These are phyloP conservation scores for Bilobella aurantiaca DNA, from an alignment of 1,140 invertebrate genomes.

Conservation along the genomic window DNA sequence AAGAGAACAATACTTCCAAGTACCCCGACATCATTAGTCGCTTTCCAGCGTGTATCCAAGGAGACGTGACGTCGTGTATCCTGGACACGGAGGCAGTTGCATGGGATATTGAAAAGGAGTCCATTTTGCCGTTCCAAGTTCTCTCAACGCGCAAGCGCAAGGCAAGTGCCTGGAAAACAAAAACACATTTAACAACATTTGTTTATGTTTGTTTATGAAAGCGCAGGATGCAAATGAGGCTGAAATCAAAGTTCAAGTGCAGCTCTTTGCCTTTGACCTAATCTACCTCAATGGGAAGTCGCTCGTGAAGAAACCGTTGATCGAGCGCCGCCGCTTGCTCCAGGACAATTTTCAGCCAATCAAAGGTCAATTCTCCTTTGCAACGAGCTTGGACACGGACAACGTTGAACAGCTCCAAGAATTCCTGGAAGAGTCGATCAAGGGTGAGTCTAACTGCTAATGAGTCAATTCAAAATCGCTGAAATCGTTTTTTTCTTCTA, in stretches of 20 bases:
- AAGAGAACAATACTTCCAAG: constrained; percentile 95
- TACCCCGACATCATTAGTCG: constrained; percentile 90
- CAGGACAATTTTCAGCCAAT: constrained; percentile 62
- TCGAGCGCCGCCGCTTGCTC: constrained; percentile 62
- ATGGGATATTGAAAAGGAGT: constrained; percentile 78
- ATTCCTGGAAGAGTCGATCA: constrained; percentile 91
- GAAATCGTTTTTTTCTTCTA: constrained; percentile 37
- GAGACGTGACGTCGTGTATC: constrained; percentile 69
- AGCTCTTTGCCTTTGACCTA: constrained; percentile 95
- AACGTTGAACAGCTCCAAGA: constrained; percentile 86
- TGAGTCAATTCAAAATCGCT: not conserved
- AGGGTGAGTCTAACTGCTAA: constrained; percentile 46
- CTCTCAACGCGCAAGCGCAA: constrained; percentile 92
- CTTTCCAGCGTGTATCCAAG: constrained; percentile 47
- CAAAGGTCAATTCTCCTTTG: constrained; percentile 81
- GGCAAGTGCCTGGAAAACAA: too few relatives aligned
- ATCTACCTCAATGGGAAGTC: constrained; percentile 86
- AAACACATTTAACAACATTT: constrained; percentile 18
- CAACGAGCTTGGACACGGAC: constrained; percentile 68
- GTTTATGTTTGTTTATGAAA: constrained; percentile 22
- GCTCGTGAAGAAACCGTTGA: constrained; percentile 68
- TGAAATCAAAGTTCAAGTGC: constrained; percentile 94
- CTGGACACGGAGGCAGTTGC: constrained; percentile 96
- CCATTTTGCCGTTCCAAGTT: constrained; percentile 94
- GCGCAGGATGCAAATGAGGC: constrained; percentile 68